Evolutionary conservation across 1,140 invertebrate species (phyloP).

Genomic region (Drosophila seguyi): DNA sequence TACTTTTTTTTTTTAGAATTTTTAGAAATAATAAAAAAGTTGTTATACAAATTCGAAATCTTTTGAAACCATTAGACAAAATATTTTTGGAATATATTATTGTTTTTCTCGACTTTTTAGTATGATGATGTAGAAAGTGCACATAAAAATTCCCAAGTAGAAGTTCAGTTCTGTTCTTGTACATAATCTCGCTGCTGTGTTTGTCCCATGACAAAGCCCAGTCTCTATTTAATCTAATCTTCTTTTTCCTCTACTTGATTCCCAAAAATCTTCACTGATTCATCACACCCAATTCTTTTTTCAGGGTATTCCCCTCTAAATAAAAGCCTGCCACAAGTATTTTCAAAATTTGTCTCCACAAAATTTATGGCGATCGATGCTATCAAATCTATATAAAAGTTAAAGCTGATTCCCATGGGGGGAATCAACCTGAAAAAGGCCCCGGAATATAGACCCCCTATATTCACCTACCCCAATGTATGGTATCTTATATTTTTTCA

Average conservation of each 20-base stretch:
- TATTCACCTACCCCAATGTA: constrained; percentile 25
- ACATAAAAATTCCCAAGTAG: too few species aligned
- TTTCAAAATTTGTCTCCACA: constrained; percentile 72
- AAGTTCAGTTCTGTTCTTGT: too few species aligned
- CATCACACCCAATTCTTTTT: neutral
- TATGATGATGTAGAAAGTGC: too few species aligned
- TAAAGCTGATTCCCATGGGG: constrained; percentile 3
- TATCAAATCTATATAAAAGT: constrained; percentile 59
- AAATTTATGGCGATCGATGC: constrained; percentile 81
- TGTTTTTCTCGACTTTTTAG: too few species aligned
- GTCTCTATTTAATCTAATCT: neutral
- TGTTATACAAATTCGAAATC: too few species aligned
- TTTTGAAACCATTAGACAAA: too few species aligned
- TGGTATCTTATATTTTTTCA: constrained; percentile 3
- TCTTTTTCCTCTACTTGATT: neutral
- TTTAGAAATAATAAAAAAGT: too few species aligned
- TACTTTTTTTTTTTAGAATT: too few species aligned
- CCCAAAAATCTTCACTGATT: constrained; percentile 5
- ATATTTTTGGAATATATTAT: too few species aligned
- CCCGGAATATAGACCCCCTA: constrained; percentile 5
- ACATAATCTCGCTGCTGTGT: too few species aligned
- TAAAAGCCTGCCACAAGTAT: constrained; percentile 64
- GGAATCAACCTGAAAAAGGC: constrained; percentile 19
- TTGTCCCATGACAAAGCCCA: neutral
- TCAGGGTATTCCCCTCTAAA: constrained; percentile 28